A percentile compares a stretch with the other conserved stretches of the same genome.
phyloP scores from a whole-genome alignment of 2,113 vertebrate genomes.

The Phoenicopterus ruber region DNA sequence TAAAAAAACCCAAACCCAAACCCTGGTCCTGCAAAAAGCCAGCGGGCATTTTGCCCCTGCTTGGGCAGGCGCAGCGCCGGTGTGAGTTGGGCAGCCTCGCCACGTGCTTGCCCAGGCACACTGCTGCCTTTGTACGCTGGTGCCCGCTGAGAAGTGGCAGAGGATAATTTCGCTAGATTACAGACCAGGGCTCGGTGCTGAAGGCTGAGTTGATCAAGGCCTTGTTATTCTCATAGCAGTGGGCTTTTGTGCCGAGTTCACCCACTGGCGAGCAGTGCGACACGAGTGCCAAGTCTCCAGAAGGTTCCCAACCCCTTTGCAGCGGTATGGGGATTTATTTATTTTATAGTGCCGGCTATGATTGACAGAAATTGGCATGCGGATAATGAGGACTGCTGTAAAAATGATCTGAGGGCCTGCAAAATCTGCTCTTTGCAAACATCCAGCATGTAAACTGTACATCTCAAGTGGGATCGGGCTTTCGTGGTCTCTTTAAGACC shows the following conservation, averaged over 20 bases:
- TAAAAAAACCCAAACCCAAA: rapidly evolving
- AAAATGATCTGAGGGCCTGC: not conserved
- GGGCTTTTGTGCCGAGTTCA: not conserved
- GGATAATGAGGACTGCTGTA: conserved; percentile 15
- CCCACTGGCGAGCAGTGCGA: not conserved
- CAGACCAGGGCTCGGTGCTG: not conserved
- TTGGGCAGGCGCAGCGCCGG: not conserved
- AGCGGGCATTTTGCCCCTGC: not conserved
- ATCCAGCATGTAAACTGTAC: not conserved
- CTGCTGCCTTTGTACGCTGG: not conserved
- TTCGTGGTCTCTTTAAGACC: not conserved
- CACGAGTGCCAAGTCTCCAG: not conserved
- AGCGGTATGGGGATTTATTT: not conserved
- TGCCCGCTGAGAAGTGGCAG: not conserved
- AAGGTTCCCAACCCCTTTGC: not conserved
- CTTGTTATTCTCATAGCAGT: not conserved
- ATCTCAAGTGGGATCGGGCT: not conserved
- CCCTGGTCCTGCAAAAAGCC: not conserved
- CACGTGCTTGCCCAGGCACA: rapidly evolving
- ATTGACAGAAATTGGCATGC: conserved; percentile 51
- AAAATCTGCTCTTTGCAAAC: not conserved
- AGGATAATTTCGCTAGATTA: not conserved
- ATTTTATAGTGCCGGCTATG: not conserved
- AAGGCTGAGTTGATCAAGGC: not conserved
- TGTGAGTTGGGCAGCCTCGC: not conserved